phyloP scores from a whole-genome alignment of 2,797 vertebrate genomes.

The Aulostomus chinensis region DNA sequence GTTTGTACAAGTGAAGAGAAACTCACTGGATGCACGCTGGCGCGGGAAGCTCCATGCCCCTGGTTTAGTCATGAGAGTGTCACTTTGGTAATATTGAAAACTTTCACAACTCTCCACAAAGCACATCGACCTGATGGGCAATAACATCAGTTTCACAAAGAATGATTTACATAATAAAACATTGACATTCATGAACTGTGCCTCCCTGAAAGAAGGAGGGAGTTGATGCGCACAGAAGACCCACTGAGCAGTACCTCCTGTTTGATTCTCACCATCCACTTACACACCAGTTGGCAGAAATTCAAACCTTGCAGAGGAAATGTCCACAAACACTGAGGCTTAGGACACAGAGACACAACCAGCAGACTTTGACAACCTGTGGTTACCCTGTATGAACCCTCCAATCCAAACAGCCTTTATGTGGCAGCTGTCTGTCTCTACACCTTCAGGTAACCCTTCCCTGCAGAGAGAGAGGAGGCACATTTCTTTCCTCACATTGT shows the following conservation, averaged over 20 bases:
- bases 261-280: no score
- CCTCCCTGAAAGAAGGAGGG: background rate
- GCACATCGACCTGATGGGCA: slow-evolving; percentile 1
- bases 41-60: no score
- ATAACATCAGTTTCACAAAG: slow-evolving; percentile 15
- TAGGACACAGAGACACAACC: slow-evolving; percentile 17
- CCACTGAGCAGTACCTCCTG: slow-evolving; percentile 1
- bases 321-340: slow-evolving; percentile 3
- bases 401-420: slow-evolving; percentile 28
- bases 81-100: background rate
- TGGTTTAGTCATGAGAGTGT: background rate
- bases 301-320: slow-evolving; percentile 13
- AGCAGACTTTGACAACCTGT: slow-evolving; percentile 19
- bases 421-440: slow-evolving; percentile 5
- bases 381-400: slow-evolving; percentile 21
- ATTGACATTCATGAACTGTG: slow-evolving; percentile 1
- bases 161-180: slow-evolving; percentile 1
- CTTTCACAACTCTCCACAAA: background rate
- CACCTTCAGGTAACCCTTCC: no score
- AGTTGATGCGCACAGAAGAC: slow-evolving; percentile 1
- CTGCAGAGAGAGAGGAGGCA: no score
- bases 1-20: no score
- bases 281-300: slow-evolving; percentile 7
- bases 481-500: no score
- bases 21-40: no score